phyloP scores from a whole-genome alignment of 2,888 invertebrate species.

The Netelia virgata region DNA sequence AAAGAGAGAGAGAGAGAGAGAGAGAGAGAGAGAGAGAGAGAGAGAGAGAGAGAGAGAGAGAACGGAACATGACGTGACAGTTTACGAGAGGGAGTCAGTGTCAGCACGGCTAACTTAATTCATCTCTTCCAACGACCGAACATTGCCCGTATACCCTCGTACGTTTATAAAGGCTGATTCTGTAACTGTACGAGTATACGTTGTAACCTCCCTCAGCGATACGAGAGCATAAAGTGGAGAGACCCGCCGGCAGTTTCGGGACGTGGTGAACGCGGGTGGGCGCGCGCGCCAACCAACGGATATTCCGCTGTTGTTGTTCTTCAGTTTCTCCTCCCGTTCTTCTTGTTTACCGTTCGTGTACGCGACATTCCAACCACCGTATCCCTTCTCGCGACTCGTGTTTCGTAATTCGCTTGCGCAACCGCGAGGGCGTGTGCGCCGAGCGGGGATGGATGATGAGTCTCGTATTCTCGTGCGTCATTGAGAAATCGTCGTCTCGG shows the following conservation, averaged over 20 bases:
- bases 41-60: neutral
- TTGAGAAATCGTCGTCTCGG: neutral
- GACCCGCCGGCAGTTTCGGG: constrained; percentile 41
- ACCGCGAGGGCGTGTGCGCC: neutral
- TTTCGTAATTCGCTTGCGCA: constrained; percentile 41
- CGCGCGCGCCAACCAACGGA: neutral
- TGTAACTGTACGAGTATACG: neutral
- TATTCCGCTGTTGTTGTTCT: constrained; percentile 20
- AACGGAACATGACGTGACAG: constrained; percentile 34
- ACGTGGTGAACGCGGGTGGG: constrained; percentile 2
- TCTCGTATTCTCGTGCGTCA: neutral
- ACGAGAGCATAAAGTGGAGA: constrained; percentile 23
- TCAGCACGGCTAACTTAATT: constrained; percentile 53
- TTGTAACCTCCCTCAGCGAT: constrained; percentile 23
- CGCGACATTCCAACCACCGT: neutral
- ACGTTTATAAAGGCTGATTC: neutral
- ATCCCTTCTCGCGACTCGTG: constrained; percentile 8
- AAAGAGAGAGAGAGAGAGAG: neutral
- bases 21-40: neutral
- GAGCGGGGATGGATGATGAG: neutral
- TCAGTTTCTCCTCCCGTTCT: neutral
- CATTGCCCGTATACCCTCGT: constrained; percentile 17
- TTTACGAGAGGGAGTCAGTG: constrained; percentile 43
- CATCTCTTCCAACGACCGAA: constrained; percentile 39
- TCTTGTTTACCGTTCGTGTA: neutral